Conservation (phyloP, 2,888 invertebrate species). For the Melieria crassipennis region DNA sequence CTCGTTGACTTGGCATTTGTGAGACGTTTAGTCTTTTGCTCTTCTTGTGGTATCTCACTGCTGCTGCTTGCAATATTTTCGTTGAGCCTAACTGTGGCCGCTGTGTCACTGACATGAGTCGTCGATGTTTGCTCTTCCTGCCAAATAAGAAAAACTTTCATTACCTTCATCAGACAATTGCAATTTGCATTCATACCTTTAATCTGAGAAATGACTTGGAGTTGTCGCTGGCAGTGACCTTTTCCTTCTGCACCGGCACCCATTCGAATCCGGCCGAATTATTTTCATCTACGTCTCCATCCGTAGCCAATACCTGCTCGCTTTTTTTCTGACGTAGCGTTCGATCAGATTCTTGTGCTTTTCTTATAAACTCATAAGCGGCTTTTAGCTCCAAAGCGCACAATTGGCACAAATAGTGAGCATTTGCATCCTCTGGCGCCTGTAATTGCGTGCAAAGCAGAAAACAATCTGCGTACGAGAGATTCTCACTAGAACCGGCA, state of each 20-base stretch:
- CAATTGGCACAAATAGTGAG: conserved; percentile 8
- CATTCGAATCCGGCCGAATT: background rate
- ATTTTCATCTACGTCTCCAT: too few species aligned
- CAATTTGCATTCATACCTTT: background rate
- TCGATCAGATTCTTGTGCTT: conserved; percentile 20
- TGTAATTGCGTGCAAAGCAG: conserved; percentile 21
- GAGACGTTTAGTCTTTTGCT: background rate
- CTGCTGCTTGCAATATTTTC: background rate
- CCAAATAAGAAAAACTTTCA: background rate
- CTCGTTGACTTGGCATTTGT: background rate
- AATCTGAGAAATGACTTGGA: background rate
- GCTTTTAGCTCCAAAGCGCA: conserved; percentile 11
- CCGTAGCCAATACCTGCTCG: too few species aligned
- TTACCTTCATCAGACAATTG: background rate
- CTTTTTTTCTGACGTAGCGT: background rate
- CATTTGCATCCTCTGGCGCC: conserved; percentile 3
- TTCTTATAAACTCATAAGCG: conserved; percentile 18
- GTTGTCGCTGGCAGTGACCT: background rate
- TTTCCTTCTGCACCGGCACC: background rate
- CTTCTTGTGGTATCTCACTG: background rate
- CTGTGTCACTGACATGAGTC: background rate
- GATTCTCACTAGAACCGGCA: background rate
- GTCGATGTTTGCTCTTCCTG: background rate
- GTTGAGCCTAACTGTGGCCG: background rate
- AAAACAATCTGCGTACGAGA: conserved; percentile 25